Evolutionary conservation across 2,888 invertebrate genomes (phyloP).

Genomic region (Heliconius sara): DNA sequence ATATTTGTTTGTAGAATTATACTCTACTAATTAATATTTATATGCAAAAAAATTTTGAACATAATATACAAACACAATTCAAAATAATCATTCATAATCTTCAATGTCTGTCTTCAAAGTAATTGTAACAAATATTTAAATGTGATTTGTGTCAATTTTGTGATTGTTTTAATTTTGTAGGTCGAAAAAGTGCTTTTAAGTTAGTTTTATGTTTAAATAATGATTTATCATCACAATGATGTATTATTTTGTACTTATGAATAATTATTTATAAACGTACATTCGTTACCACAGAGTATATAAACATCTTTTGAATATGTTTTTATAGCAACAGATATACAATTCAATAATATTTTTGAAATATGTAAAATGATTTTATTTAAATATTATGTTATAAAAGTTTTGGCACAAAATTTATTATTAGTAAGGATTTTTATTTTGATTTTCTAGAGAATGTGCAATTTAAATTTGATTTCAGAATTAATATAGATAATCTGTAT

Average conservation of each 20-base stretch:
- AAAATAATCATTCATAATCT: conserved; percentile 5
- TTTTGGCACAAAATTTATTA: conserved; percentile 20
- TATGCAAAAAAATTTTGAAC: too few relatives aligned
- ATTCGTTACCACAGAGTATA: conserved; percentile 43
- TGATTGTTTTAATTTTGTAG: conserved; percentile 41
- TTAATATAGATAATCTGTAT: conserved; percentile 27
- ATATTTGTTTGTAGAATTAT: neutral
- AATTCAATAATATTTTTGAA: neutral
- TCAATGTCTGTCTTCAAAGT: conserved; percentile 9
- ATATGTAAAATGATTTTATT: neutral
- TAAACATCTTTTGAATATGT: neutral
- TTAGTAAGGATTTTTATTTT: neutral
- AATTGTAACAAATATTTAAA: conserved; percentile 39
- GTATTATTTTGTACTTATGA: conserved; percentile 26
- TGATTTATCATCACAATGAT: conserved; percentile 42
- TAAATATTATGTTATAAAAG: neutral
- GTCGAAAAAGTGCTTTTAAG: conserved; percentile 37
- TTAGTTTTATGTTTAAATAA: conserved; percentile 32
- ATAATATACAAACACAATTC: too few relatives aligned
- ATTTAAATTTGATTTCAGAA: conserved; percentile 14
- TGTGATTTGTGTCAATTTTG: conserved; percentile 43
- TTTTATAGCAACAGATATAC: neutral
- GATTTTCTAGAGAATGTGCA: conserved; percentile 9
- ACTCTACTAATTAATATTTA: neutral
- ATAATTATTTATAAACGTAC: conserved; percentile 15